Percentiles rank a stretch among this genome's conserved stretches.
phyloP scores from a whole-genome alignment of 1,140 invertebrate genomes.

The Intoshia linei region DNA sequence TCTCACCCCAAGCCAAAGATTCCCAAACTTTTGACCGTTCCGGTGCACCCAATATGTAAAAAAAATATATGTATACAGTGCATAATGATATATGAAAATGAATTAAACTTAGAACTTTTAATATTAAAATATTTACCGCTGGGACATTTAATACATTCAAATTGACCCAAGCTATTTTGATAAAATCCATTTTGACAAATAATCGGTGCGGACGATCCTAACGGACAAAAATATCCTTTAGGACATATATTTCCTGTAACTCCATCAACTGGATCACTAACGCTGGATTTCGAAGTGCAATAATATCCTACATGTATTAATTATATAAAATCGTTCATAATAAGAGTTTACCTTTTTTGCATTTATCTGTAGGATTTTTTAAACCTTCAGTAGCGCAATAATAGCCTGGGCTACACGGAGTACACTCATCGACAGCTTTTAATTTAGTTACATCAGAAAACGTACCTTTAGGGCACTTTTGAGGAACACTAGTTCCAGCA shows the following conservation, averaged over 20 bases:
- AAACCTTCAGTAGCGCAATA: conserved; percentile 15
- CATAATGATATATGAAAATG: too few relatives aligned
- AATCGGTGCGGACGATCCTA: conserved; percentile 12
- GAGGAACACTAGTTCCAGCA: conserved; percentile 11
- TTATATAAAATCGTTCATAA: conserved; percentile 1
- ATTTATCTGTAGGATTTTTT: conserved; percentile 9
- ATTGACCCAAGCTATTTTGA: too few relatives aligned
- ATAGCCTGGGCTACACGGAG: conserved; percentile 11
- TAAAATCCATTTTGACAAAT: conserved; percentile 13
- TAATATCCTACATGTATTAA: conserved; percentile 9
- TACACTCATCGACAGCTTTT: conserved; percentile 12
- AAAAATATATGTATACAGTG: too few relatives aligned
- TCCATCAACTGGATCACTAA: conserved; percentile 15
- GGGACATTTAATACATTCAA: too few relatives aligned
- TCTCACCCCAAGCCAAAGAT: too few relatives aligned
- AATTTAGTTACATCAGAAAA: conserved; percentile 11
- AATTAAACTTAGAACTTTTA: too few relatives aligned
- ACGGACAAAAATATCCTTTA: conserved; percentile 13
- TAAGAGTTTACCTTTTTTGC: conserved; percentile 11
- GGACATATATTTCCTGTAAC: conserved; percentile 15
- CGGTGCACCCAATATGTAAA: too few relatives aligned
- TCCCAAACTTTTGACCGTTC: too few relatives aligned
- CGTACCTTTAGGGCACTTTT: conserved; percentile 13
- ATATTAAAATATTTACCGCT: too few relatives aligned
- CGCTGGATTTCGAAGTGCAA: conserved; percentile 10